Percentiles rank a stretch among this genome's conserved stretches.
Evolutionary conservation across 2,888 invertebrate species (phyloP).

Genomic region (Suillia variegata): DNA sequence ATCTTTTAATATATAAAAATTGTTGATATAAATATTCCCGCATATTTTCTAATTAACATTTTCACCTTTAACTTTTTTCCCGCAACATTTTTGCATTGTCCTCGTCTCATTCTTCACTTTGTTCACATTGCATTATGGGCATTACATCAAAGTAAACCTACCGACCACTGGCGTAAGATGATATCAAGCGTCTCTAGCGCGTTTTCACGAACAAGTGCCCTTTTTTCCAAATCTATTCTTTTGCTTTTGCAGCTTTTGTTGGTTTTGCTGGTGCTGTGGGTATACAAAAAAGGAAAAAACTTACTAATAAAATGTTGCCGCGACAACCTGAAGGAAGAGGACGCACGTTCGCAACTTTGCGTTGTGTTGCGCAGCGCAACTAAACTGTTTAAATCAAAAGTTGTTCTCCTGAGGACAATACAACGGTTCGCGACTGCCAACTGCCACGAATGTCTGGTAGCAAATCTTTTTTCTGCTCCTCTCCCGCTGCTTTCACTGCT

Average conservation of each 20-base stretch:
- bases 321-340: no score
- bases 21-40: not conserved
- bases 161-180: constrained; percentile 4
- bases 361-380: constrained; percentile 7
- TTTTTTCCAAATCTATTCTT: not conserved
- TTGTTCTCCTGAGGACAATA: not conserved
- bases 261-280: not conserved
- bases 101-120: no score
- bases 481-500: not conserved
- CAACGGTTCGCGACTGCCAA: not conserved
- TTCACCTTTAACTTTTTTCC: constrained; percentile 17
- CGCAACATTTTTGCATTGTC: constrained; percentile 16
- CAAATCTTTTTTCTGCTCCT: not conserved
- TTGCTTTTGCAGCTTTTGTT: not conserved
- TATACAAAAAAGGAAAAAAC: no score
- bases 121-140: no score
- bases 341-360: constrained; percentile 6
- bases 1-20: not conserved
- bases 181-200: not conserved
- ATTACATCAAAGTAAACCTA: no score
- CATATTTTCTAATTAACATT: constrained; percentile 21
- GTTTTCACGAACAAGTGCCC: not conserved
- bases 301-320: no score
- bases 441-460: not conserved
- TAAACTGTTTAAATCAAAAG: constrained; percentile 21